Conservation (phyloP, 2,888 invertebrate species). For the Isotomurus palustris region DNA sequence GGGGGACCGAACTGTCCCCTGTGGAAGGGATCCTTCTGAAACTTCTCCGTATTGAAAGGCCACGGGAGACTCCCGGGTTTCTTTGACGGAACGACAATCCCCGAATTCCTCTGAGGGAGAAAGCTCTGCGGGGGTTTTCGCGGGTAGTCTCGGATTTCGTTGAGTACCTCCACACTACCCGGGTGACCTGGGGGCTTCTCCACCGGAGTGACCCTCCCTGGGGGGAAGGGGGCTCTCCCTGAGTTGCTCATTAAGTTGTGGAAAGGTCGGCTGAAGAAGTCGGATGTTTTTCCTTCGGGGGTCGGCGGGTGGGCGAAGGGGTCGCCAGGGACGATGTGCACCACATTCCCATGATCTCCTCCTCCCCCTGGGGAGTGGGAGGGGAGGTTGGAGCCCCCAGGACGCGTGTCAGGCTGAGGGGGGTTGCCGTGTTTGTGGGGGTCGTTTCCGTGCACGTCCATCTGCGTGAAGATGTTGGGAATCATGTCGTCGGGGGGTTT, state of each 20-base stretch:
- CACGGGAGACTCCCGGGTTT: not conserved
- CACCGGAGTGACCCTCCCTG: constrained; percentile 2
- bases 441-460: constrained; percentile 11
- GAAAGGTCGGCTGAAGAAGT: constrained; percentile 31
- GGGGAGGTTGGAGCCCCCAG: not conserved
- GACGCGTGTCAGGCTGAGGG: not conserved
- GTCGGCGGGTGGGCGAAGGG: not conserved
- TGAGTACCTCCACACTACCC: constrained; percentile 5
- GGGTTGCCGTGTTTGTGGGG: constrained; percentile 38
- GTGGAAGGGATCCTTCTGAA: not conserved
- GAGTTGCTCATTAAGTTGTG: constrained; percentile 42
- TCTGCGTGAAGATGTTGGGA: constrained; percentile 37
- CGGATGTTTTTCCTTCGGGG: constrained; percentile 36
- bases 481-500: constrained; percentile 34
- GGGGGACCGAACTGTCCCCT: not conserved
- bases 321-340: not conserved
- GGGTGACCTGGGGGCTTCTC: not conserved
- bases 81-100: not conserved
- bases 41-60: not conserved
- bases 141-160: constrained; percentile 4
- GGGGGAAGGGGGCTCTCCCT: not conserved
- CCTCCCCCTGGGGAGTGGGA: not conserved
- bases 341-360: not conserved
- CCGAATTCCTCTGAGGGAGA: not conserved
- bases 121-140: not conserved